A percentile compares a stretch with the other conserved stretches of the same genome.
Evolutionary conservation across 1,140 invertebrate genomes (phyloP).

Genomic region (silkworm (Bombyx mori)): DNA sequence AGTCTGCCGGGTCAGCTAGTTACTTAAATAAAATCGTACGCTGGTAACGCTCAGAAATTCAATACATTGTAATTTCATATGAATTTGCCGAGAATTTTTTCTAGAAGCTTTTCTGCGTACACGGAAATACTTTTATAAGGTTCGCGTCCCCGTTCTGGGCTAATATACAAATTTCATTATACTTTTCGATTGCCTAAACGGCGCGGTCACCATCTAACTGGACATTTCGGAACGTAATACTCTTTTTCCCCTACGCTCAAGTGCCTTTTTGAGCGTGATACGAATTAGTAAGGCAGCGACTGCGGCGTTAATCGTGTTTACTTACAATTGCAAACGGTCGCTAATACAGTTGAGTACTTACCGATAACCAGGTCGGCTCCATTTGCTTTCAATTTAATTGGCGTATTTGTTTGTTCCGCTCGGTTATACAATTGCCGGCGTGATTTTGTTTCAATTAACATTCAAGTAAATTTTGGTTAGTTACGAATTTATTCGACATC

Average conservation of each 20-base stretch:
- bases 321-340: conserved; percentile 54
- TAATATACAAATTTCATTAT: conserved; percentile 55
- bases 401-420: conserved; percentile 24
- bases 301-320: conserved; percentile 39
- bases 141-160: conserved; percentile 19
- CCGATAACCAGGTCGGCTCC: conserved; percentile 40
- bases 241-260: conserved; percentile 30
- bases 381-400: conserved; percentile 38
- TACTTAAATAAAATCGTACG: no score
- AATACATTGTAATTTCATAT: conserved; percentile 51
- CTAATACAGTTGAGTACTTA: conserved; percentile 39
- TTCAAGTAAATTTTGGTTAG: no score
- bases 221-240: conserved; percentile 34
- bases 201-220: conserved; percentile 17
- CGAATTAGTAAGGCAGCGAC: conserved; percentile 55
- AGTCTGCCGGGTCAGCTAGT: no score
- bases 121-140: conserved; percentile 49
- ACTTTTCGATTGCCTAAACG: conserved; percentile 42
- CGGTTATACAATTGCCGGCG: no score
- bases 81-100: conserved; percentile 31
- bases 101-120: conserved; percentile 34
- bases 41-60: conserved; percentile 13
- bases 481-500: no score
- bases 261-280: conserved; percentile 43
- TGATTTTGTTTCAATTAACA: no score